These are phyloP conservation scores for Amblyopsis rosae DNA, from an alignment of 2,113 vertebrate species.

Conservation along the genomic window DNA sequence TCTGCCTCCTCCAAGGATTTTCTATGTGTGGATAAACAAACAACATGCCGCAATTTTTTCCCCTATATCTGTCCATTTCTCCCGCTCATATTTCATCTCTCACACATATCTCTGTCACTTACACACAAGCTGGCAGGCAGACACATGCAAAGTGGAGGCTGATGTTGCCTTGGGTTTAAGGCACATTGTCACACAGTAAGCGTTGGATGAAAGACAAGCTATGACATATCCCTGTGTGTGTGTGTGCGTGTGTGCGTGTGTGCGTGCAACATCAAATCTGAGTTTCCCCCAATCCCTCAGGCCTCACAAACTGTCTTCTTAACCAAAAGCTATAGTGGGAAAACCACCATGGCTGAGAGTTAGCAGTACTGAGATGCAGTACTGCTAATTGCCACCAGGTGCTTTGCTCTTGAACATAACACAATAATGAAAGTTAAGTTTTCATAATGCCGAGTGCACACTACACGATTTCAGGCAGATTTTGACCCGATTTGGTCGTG, in stretches of 20 bases:
- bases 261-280: constrained; percentile 47
- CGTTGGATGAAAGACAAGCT: constrained; percentile 51
- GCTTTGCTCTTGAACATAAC: too few species aligned
- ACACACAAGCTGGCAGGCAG: constrained; percentile 16
- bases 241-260: constrained; percentile 13
- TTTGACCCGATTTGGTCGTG: too few species aligned
- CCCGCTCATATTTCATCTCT: constrained; percentile 2
- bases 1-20: constrained; percentile 29
- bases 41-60: not conserved
- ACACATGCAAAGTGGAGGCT: constrained; percentile 40
- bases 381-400: too few species aligned
- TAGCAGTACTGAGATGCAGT: too few species aligned
- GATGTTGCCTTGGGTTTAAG: constrained; percentile 25
- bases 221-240: constrained; percentile 18
- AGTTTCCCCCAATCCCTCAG: constrained; percentile 43
- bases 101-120: constrained; percentile 3
- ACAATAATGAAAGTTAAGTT: too few species aligned
- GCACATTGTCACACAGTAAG: constrained; percentile 46
- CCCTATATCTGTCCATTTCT: constrained; percentile 27
- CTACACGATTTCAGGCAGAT: too few species aligned
- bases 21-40: too few species aligned
- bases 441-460: too few species aligned
- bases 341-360: not conserved
- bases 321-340: constrained; percentile 25
- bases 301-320: constrained; percentile 32